Conservation (phyloP, 2,113 vertebrate species). For the Nyctereutes procyonoides region DNA sequence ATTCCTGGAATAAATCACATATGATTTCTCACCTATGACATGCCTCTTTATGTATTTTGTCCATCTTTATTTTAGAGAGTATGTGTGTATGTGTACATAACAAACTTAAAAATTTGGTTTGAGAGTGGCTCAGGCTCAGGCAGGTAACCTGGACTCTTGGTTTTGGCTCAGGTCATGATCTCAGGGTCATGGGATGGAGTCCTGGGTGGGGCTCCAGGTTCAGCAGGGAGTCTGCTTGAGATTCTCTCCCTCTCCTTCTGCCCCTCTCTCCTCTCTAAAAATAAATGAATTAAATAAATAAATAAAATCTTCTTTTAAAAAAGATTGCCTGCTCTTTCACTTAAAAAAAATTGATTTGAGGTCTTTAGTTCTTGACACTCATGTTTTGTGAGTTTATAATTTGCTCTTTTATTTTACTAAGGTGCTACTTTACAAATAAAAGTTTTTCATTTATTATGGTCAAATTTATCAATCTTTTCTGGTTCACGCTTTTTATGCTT, state of each 20-base stretch:
- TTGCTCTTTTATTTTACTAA: slow-evolving; percentile 12
- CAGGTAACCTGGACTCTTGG: not conserved
- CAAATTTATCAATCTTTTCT: not conserved
- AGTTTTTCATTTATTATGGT: not conserved
- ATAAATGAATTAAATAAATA: not conserved
- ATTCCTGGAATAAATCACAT: not conserved
- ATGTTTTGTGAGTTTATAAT: not conserved
- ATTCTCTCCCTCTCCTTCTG: not conserved
- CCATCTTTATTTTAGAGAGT: not conserved
- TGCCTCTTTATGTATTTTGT: not conserved
- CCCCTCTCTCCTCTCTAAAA: not conserved
- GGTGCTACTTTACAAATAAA: not conserved
- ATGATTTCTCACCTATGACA: not conserved
- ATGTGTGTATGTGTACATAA: not conserved
- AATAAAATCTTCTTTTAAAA: not conserved
- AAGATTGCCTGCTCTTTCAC: no score
- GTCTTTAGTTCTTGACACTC: not conserved
- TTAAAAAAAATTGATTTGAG: not conserved
- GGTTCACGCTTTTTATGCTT: not conserved
- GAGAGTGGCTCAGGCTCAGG: not conserved
- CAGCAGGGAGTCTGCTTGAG: not conserved
- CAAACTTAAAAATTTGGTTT: not conserved
- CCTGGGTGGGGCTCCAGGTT: not conserved
- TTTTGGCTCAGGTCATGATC: not conserved
- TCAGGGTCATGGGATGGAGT: not conserved